Evolutionary conservation across 1,140 invertebrate genomes (phyloP), one percentile per base, ranked within the genome.

Genomic region (Ectropis grisescens): DNA sequence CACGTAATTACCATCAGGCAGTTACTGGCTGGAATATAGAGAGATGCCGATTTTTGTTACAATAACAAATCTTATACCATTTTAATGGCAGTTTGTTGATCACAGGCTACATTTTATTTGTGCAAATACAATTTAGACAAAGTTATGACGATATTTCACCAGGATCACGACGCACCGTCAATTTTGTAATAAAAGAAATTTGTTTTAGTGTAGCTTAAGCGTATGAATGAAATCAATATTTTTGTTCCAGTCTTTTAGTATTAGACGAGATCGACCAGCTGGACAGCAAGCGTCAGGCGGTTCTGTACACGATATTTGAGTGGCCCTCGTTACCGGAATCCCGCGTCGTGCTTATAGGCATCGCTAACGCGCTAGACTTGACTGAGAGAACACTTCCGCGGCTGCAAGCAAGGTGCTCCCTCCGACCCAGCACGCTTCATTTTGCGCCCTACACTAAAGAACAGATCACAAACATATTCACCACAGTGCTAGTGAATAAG

Each of bases 191-290:
- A n/a, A n/a, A n/a, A n/a, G n/a, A n/a, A n/a, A n/a, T n/a, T n/a
- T n/a, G n/a, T n/a, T n/a, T n/a, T n/a, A n/a, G n/a, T n/a, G n/a
- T n/a, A n/a, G n/a, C n/a, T n/a, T n/a, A n/a, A n/a, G n/a, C n/a
- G n/a, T n/a, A n/a, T n/a, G n/a, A n/a, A n/a, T n/a, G n/a, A n/a
- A n/a, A n/a, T n/a, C n/a, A n/a, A n/a, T n/a, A n/a, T n/a, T n/a
- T n/a, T 4, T 19, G 16, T 19, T 19, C 50, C 80, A 91, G 92
- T 29, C 72, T 98, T 2, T 58, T 98, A 11, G 88, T 98, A n/a
- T 70, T 99, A 10, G 97, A 99, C 76, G 97, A 99, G 85, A 94
- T 98, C 35, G 97, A 99, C 81, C 94, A 98, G 65, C 78, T 99
- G 4, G 88, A 90, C 41, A 89, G 85, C 33, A 92, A 90, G 62